These are phyloP conservation scores for Neuroscelio doddi DNA, from an alignment of 2,888 invertebrate genomes.

Conservation along the genomic window DNA sequence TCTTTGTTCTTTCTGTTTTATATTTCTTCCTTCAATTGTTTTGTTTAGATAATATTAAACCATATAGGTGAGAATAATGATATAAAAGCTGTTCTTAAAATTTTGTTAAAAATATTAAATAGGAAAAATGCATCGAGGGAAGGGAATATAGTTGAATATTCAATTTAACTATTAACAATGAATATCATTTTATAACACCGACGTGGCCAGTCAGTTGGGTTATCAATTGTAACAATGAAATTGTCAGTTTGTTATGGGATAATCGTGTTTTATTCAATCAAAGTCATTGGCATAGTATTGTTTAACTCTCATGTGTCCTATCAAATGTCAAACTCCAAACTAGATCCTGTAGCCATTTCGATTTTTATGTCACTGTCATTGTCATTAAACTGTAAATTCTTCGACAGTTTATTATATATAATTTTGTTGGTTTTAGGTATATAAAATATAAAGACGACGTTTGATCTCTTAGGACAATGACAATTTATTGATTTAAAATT, in stretches of 20 bases:
- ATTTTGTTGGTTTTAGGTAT: too few relatives aligned
- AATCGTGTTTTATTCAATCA: constrained; percentile 37
- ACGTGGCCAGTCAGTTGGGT: constrained; percentile 19
- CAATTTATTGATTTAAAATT: neutral
- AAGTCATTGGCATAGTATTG: too few relatives aligned
- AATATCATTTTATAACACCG: constrained; percentile 30
- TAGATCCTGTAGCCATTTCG: neutral
- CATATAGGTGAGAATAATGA: too few relatives aligned
- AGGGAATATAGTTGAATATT: too few relatives aligned
- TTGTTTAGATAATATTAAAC: too few relatives aligned
- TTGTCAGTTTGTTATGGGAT: constrained; percentile 27
- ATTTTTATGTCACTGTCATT: constrained; percentile 1
- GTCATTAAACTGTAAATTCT: neutral
- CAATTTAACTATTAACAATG: constrained; percentile 5
- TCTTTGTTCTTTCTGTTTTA: neutral
- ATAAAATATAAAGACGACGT: too few relatives aligned
- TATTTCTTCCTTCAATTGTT: too few relatives aligned
- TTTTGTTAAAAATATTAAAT: too few relatives aligned
- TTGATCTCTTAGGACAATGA: too few relatives aligned
- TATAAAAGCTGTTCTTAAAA: too few relatives aligned
- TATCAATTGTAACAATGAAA: constrained; percentile 35
- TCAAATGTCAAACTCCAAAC: constrained; percentile 23
- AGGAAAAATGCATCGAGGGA: too few relatives aligned
- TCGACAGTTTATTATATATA: too few relatives aligned
- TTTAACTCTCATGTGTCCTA: constrained; percentile 8